Evolutionary conservation across 1,140 invertebrate genomes (phyloP).

Genomic region (Gryllus bimaculatus): DNA sequence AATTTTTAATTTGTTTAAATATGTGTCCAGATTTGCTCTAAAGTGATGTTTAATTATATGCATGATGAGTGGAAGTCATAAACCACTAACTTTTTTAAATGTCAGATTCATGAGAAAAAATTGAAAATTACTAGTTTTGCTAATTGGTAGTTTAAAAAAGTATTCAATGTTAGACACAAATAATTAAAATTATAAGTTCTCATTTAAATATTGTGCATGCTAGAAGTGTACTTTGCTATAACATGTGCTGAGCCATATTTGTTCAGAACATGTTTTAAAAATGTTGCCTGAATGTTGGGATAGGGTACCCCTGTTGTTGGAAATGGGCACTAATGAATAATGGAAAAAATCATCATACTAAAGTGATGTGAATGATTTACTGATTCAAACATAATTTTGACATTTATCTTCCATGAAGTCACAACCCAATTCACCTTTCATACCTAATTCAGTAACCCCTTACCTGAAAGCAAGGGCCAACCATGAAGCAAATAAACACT

Average conservation of each 20-base stretch:
- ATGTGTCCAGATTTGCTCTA: too few relatives aligned
- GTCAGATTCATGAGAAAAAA: background rate
- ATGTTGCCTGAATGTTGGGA: constrained; percentile 92
- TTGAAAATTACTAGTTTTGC: background rate
- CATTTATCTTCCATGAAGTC: too few relatives aligned
- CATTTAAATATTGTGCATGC: constrained; percentile 5
- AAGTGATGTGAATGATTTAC: too few relatives aligned
- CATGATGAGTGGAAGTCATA: too few relatives aligned
- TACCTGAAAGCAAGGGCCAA: too few relatives aligned
- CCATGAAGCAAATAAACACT: background rate
- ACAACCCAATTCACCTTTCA: too few relatives aligned
- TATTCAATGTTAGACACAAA: background rate
- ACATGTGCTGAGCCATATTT: background rate
- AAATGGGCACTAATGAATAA: constrained; percentile 21
- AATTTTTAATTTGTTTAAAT: too few relatives aligned
- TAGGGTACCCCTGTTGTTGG: constrained; percentile 81
- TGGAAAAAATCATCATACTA: too few relatives aligned
- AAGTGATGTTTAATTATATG: too few relatives aligned
- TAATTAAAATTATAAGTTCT: constrained; percentile 7
- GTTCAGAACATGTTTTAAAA: constrained; percentile 16
- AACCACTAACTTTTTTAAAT: too few relatives aligned
- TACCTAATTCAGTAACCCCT: too few relatives aligned
- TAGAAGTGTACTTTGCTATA: background rate
- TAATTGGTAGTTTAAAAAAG: constrained; percentile 7
- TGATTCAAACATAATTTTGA: too few relatives aligned